Conservation (phyloP, 1,140 invertebrate genomes). For the Drosophila rhopaloa region DNA sequence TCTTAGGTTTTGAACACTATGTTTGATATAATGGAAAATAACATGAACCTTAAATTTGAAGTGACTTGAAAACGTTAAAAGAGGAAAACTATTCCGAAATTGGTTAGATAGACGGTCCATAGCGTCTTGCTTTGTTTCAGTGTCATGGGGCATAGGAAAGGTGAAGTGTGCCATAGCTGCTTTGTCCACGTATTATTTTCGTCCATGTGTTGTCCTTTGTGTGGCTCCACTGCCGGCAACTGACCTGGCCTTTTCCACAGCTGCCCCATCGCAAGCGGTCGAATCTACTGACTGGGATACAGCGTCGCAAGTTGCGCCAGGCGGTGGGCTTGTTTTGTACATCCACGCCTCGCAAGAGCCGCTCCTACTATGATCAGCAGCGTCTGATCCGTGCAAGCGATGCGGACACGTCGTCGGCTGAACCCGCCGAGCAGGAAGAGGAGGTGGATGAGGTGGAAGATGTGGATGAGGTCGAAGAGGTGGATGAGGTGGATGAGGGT, state of each 20-base stretch:
- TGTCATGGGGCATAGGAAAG: background rate
- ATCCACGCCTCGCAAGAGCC: conserved; percentile 72
- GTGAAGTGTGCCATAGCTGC: background rate
- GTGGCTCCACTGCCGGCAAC: conserved; percentile 4
- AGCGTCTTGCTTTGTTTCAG: background rate
- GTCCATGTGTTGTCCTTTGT: conserved; percentile 17
- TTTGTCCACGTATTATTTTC: conserved; percentile 1
- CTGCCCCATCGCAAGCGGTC: conserved; percentile 34
- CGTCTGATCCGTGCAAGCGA: conserved; percentile 32
- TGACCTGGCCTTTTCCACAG: conserved; percentile 31
- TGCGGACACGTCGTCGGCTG: background rate
- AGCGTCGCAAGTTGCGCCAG: conserved; percentile 47
- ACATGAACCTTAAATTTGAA: no score
- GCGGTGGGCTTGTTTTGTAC: conserved; percentile 44
- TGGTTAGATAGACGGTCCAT: no score
- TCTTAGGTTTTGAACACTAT: no score
- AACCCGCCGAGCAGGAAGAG: background rate
- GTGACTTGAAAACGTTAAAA: no score
- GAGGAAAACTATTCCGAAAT: no score
- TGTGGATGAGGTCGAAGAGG: background rate
- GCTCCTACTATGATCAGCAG: conserved; percentile 62
- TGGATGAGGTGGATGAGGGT: background rate
- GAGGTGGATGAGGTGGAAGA: background rate
- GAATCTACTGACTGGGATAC: conserved; percentile 31
- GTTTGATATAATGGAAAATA: no score